Conservation (phyloP, 2,888 invertebrate genomes). For the Drosophila anceps region DNA sequence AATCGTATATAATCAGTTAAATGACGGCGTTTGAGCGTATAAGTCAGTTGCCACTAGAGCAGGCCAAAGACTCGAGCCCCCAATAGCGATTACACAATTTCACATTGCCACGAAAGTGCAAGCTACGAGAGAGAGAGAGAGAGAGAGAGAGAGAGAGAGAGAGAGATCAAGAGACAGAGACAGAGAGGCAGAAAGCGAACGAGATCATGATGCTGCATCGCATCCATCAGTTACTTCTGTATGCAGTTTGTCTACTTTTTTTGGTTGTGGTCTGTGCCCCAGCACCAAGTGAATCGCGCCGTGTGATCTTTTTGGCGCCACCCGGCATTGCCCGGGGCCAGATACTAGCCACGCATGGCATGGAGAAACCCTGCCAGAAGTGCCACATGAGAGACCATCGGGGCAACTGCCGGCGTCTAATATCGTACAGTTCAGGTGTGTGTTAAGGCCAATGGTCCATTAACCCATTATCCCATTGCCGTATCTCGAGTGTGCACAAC, state of each 20-base stretch:
- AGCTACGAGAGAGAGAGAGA: neutral
- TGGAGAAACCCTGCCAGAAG: constrained; percentile 77
- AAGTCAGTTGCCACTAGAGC: constrained; percentile 38
- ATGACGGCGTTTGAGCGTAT: constrained; percentile 70
- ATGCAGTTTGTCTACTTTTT: constrained; percentile 57
- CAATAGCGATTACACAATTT: constrained; percentile 49
- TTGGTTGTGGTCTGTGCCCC: constrained; percentile 68
- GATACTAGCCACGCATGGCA: constrained; percentile 69
- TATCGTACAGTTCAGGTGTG: constrained; percentile 77
- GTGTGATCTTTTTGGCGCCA: constrained; percentile 80
- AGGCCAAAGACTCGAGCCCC: neutral
- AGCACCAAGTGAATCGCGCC: constrained; percentile 64
- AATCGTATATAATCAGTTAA: constrained; percentile 77
- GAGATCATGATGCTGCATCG: constrained; percentile 47
- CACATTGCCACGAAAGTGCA: constrained; percentile 35
- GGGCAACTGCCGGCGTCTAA: constrained; percentile 79
- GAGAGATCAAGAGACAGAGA: neutral
- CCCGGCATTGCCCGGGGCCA: constrained; percentile 72
- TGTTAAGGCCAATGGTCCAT: neutral
- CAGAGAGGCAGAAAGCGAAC: neutral
- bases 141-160: neutral
- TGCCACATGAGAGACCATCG: constrained; percentile 84
- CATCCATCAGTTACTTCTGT: constrained; percentile 54
- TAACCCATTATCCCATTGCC: too few relatives aligned
- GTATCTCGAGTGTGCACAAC: neutral